These are phyloP conservation scores for Malurus splendens DNA, from an alignment of 2,797 vertebrate genomes.

Conservation along the genomic window DNA sequence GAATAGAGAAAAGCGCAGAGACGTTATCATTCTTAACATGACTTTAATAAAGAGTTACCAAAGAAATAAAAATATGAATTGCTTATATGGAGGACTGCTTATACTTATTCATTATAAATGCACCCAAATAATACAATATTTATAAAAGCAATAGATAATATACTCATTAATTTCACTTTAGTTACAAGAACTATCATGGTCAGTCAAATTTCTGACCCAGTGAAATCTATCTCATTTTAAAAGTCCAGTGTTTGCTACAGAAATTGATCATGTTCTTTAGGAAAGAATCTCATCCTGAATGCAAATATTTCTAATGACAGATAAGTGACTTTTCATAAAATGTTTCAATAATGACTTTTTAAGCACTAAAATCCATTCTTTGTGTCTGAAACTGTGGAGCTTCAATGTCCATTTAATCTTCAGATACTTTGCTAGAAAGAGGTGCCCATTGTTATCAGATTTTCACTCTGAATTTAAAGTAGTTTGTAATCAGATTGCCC, in stretches of 20 bases:
- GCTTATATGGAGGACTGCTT: not conserved
- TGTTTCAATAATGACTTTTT: not conserved
- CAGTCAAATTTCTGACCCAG: not conserved
- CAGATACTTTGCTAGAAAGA: not conserved
- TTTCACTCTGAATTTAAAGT: constrained; percentile 1
- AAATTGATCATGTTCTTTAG: not conserved
- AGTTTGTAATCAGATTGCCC: not conserved
- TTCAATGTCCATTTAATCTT: not conserved
- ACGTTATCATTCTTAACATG: not conserved
- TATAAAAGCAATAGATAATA: not conserved
- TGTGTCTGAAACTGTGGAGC: not conserved
- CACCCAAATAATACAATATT: not conserved
- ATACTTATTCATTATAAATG: not conserved
- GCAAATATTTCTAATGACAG: not conserved
- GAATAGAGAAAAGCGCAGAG: not conserved
- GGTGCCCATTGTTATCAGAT: constrained; percentile 3
- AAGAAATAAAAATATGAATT: not conserved
- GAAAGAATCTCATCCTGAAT: not conserved
- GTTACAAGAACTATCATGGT: not conserved
- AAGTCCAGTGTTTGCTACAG: not conserved
- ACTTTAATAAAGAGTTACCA: not conserved
- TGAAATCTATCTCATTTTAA: not conserved
- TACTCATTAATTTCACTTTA: not conserved
- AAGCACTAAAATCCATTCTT: not conserved
- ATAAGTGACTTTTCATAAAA: not conserved